Evolutionary conservation across 2,888 invertebrate genomes (phyloP).

Genomic region (Eumacrocentrus americanus): DNA sequence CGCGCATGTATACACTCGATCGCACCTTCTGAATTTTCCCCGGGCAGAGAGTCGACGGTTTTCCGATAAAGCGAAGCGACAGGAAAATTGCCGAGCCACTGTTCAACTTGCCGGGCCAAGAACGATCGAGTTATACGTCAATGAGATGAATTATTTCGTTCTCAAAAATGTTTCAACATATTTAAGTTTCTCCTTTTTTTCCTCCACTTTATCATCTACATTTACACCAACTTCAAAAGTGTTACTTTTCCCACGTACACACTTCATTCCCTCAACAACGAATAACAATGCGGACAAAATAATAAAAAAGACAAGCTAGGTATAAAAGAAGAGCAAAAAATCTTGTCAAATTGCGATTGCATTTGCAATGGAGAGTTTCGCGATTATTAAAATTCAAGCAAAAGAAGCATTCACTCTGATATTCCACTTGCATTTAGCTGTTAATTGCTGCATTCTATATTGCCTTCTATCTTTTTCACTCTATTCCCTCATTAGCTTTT

Average conservation of each 20-base stretch:
- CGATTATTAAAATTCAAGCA: too few species aligned
- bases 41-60: background rate
- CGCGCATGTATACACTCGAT: background rate
- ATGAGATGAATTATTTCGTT: slow-evolving; percentile 10
- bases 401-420: too few species aligned
- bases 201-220: too few species aligned
- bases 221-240: background rate
- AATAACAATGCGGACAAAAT: too few species aligned
- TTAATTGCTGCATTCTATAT: too few species aligned
- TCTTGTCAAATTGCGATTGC: too few species aligned
- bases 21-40: background rate
- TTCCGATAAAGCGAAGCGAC: slow-evolving; percentile 7
- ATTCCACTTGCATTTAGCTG: too few species aligned
- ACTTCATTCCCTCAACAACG: background rate
- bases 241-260: background rate
- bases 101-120: slow-evolving; percentile 6
- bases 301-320: too few species aligned
- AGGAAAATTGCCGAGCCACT: slow-evolving; percentile 7
- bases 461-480: too few species aligned
- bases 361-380: too few species aligned
- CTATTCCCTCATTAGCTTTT: too few species aligned
- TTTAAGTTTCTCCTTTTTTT: background rate
- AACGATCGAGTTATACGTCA: slow-evolving; percentile 12
- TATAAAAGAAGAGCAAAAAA: too few species aligned
- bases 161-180: background rate